A percentile compares a stretch with the other conserved stretches of the same genome.
Conservation (phyloP, 2,113 vertebrate species). For the Archocentrus centrarchus region DNA sequence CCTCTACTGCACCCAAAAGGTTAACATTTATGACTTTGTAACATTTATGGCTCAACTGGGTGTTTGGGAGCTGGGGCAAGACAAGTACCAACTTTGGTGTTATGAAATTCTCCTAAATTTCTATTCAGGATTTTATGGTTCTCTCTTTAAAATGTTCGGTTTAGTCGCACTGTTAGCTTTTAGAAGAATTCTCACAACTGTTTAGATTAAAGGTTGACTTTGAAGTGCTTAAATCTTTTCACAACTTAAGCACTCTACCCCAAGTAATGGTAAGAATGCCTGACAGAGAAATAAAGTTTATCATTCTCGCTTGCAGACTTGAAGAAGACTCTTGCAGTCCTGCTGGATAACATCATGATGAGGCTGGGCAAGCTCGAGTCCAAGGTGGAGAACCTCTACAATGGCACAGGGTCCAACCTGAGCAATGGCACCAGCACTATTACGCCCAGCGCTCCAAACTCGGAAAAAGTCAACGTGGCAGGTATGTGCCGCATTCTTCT, state of each 20-base stretch:
- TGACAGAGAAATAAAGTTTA: neutral
- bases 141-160: neutral
- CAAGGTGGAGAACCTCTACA: conserved; percentile 95
- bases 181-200: neutral
- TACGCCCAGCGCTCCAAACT: conserved; percentile 83
- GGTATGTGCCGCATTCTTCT: conserved; percentile 73
- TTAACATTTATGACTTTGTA: neutral
- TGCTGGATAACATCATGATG: conserved; percentile 97
- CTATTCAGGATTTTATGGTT: neutral
- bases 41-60: neutral
- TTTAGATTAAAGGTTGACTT: neutral
- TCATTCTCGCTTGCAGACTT: conserved; percentile 82
- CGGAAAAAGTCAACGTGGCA: conserved; percentile 96
- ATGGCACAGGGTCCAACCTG: conserved; percentile 90
- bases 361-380: conserved; percentile 95
- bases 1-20: neutral
- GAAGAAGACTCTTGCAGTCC: conserved; percentile 97
- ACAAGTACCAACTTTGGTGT: neutral
- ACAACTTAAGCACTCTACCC: neutral
- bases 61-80: neutral
- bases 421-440: conserved; percentile 89
- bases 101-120: neutral
- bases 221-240: neutral
- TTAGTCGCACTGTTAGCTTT: neutral
- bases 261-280: neutral